These are phyloP conservation scores for Salvelinus sp. DNA, from an alignment of 2,113 vertebrate genomes.

Conservation along the genomic window DNA sequence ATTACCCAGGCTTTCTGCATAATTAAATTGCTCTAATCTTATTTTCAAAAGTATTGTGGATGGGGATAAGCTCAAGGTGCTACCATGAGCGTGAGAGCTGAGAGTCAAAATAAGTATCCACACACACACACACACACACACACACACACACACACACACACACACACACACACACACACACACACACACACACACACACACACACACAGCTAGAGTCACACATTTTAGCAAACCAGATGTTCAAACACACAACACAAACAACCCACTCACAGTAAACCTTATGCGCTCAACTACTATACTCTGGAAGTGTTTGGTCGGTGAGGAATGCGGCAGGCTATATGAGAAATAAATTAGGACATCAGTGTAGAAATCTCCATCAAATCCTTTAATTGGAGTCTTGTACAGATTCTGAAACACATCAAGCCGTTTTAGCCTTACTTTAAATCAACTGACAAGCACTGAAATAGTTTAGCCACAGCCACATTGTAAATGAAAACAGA, in stretches of 20 bases:
- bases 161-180: neutral
- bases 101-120: neutral
- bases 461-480: conserved; percentile 6
- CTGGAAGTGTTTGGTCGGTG: no score
- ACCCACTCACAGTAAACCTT: no score
- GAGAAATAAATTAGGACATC: neutral
- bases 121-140: neutral
- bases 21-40: conserved; percentile 75
- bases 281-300: no score
- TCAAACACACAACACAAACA: neutral
- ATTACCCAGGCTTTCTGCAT: conserved; percentile 63
- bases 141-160: neutral
- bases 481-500: conserved; percentile 36
- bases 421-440: no score
- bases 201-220: no score
- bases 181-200: neutral
- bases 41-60: conserved; percentile 64
- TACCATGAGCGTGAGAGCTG: conserved; percentile 29
- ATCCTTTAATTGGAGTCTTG: neutral
- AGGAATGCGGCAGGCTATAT: no score
- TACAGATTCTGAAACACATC: neutral
- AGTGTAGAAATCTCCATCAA: neutral
- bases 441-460: conserved; percentile 38
- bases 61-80: conserved; percentile 61
- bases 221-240: neutral